Base-by-base conservation (phyloP, 2,113 vertebrate genomes). In the Zosterops lateralis region DNA sequence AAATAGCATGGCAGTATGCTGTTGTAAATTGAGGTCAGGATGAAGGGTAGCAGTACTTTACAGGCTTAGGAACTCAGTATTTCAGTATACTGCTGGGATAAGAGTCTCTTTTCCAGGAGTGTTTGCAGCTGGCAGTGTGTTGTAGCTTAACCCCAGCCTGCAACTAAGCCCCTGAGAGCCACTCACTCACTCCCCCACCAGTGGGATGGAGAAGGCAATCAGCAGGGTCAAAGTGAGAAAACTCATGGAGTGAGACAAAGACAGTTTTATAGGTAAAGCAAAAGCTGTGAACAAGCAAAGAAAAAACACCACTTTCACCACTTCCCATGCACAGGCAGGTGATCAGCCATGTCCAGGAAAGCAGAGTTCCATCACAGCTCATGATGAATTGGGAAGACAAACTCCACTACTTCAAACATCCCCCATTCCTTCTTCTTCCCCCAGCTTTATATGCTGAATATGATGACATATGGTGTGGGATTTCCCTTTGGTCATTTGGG, bases 151-250 rank as follows among this genome's bases (percentile, higher is more conserved):
- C 47, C 53, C 53, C 61, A 60, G 31, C 40, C 34, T 47, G 13
- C 40, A 85, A 6, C 45, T 54, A 36, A 73, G 40, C 45, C 53
- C 34, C n/a, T 53, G 25, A 73, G n/a, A 67, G 53, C 40, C 1
- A 0, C n/a, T 67, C 0, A 0, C 61, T 82, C 45, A 40, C 22
- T 60, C 24, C 25, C 25, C 6, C n/a, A 12, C n/a, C 14, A 18
- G 10, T 22, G 78, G 25, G 20, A 22, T 32, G 25, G 3, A 5
- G 21, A 31, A 73, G 29, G 32, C 10, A 32, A 28, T 25, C 12
- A 31, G 18, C 47, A 24, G 21, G 18, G 47, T 85, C 62, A 73
- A 73, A 85, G 17, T 42, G n/a, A 73, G 40, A 36, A 85, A 73
- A 73, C 17, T 67, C 31, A 10, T 12, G 53, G 17, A 25, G 14